Conservation (phyloP, 2,797 vertebrate genomes). For the Numenius phaeopus region DNA sequence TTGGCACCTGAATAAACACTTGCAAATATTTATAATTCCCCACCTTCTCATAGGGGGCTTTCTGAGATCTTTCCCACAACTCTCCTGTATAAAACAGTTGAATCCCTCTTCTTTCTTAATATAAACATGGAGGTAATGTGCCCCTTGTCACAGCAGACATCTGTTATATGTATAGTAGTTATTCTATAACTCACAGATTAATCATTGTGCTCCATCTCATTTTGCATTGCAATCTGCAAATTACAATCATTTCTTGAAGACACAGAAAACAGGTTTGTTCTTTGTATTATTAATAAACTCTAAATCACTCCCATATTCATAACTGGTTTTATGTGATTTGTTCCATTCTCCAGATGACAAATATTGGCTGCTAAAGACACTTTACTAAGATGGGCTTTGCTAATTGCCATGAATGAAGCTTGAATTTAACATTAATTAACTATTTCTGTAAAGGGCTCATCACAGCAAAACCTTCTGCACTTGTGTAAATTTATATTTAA, state of each 20-base stretch:
- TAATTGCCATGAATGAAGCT: conserved; percentile 48
- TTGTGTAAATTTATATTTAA: conserved; percentile 62
- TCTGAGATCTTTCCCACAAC: conserved; percentile 68
- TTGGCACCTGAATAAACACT: conserved; percentile 83
- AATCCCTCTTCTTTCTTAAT: conserved; percentile 70
- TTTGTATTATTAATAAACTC: conserved; percentile 54
- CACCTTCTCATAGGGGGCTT: conserved; percentile 58
- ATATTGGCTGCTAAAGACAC: conserved; percentile 29
- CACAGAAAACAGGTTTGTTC: conserved; percentile 71
- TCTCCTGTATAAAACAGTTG: conserved; percentile 59
- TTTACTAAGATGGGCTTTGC: conserved; percentile 7
- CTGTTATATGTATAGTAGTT: conserved; percentile 73
- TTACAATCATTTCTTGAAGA: conserved; percentile 67
- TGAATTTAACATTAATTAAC: conserved; percentile 43
- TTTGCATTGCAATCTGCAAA: conserved; percentile 72
- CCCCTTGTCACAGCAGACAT: conserved; percentile 79
- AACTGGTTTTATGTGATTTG: conserved; percentile 35
- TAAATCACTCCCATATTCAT: conserved; percentile 62
- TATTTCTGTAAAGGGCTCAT: conserved; percentile 38
- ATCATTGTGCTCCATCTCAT: conserved; percentile 71
- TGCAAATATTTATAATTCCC: conserved; percentile 77
- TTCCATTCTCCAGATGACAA: conserved; percentile 40
- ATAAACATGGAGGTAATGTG: conserved; percentile 80
- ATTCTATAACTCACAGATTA: conserved; percentile 72
- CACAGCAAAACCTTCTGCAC: conserved; percentile 34